Percentiles rank a stretch among this genome's conserved stretches.
Conservation (phyloP, 2,888 invertebrate species). For the Danaus chrysippus region DNA sequence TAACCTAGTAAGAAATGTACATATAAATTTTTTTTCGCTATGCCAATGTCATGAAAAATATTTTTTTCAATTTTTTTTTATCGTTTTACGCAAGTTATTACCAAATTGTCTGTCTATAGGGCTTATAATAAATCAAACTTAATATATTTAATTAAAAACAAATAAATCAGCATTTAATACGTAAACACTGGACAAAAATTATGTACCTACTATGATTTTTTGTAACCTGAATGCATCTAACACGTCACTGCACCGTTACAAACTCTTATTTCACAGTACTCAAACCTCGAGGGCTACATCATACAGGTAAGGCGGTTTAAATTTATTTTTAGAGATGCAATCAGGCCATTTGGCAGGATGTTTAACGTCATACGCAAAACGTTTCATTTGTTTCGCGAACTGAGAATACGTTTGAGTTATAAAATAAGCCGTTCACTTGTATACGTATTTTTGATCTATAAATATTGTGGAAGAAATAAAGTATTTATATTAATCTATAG, state of each 20-base stretch:
- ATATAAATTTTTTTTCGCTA: no score
- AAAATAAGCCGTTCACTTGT: slow-evolving; percentile 7
- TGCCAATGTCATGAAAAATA: no score
- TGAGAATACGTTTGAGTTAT: slow-evolving; percentile 11
- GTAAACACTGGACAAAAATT: no score
- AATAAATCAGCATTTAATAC: no score
- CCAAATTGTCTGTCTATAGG: no score
- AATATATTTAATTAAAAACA: no score
- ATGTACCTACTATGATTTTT: slow-evolving; percentile 7
- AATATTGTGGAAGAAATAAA: no score
- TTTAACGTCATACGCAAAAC: slow-evolving; percentile 43
- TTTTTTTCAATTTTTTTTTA: no score
- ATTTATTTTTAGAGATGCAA: slow-evolving; percentile 33
- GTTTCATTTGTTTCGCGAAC: slow-evolving; percentile 19
- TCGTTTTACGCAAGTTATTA: no score
- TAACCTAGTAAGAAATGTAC: no score
- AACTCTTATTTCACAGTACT: slow-evolving; percentile 43
- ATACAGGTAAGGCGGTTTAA: background rate
- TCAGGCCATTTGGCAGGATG: slow-evolving; percentile 45
- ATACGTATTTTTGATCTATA: background rate
- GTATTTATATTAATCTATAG: no score
- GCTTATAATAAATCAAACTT: no score
- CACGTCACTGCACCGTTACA: slow-evolving; percentile 41
- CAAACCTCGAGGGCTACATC: slow-evolving; percentile 11
- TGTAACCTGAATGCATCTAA: slow-evolving; percentile 22